Evolutionary conservation across 2,888 invertebrate genomes (phyloP).

Genomic region (Thymelicus sylvestris): DNA sequence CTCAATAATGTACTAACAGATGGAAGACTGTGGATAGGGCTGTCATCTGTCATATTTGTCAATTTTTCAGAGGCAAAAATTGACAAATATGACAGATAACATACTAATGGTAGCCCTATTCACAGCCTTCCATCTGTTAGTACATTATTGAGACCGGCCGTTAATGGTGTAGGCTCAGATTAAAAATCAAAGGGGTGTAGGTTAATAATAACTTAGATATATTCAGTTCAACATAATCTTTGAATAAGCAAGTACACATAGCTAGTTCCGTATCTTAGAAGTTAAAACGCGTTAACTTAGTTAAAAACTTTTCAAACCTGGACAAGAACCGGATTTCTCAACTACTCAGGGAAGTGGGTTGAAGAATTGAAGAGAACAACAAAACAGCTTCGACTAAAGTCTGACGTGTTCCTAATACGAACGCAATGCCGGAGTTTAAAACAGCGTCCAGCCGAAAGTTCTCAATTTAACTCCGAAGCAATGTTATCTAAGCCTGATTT

Average conservation of each 20-base stretch:
- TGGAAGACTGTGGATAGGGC: too few species aligned
- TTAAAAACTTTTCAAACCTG: slow-evolving; percentile 31
- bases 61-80: too few species aligned
- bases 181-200: too few species aligned
- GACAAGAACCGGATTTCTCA: slow-evolving; percentile 19
- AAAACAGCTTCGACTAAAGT: slow-evolving; percentile 55
- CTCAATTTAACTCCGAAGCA: slow-evolving; percentile 50
- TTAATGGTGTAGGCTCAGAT: too few species aligned
- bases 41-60: too few species aligned
- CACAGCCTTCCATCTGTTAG: too few species aligned
- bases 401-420: slow-evolving; percentile 68
- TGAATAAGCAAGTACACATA: slow-evolving; percentile 1
- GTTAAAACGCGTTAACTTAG: slow-evolving; percentile 17
- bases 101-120: too few species aligned
- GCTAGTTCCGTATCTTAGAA: slow-evolving; percentile 9
- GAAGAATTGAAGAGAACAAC: slow-evolving; percentile 46
- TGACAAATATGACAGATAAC: too few species aligned
- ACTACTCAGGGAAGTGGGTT: slow-evolving; percentile 23
- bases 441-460: slow-evolving; percentile 46
- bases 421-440: slow-evolving; percentile 41
- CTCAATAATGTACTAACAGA: too few species aligned
- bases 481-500: slow-evolving; percentile 4
- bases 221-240: too few species aligned
- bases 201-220: too few species aligned
- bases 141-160: too few species aligned